A percentile compares a stretch with the other conserved stretches of the same genome.
These are phyloP conservation scores for Drosophila kikkawai DNA, from an alignment of 1,140 invertebrate genomes.

Conservation along the genomic window DNA sequence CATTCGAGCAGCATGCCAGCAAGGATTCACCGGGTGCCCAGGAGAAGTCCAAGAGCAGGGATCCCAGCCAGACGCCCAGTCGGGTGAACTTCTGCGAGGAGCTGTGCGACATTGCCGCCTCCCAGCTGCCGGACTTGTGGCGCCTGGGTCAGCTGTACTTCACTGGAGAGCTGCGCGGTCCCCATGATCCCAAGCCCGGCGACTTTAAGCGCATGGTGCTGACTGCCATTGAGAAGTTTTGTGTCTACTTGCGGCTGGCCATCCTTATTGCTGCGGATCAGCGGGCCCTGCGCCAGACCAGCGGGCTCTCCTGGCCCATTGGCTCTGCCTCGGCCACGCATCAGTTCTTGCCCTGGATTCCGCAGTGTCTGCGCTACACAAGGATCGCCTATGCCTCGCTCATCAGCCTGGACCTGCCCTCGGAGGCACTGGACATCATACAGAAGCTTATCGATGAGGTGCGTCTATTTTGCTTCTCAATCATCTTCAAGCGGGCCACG, in stretches of 20 bases:
- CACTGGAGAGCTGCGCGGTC: slow-evolving; percentile 91
- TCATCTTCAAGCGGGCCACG: slow-evolving; percentile 93
- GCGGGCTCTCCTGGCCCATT: slow-evolving; percentile 84
- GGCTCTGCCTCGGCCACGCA: slow-evolving; percentile 85
- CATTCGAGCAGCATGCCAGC: slow-evolving; percentile 75
- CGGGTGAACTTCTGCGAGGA: slow-evolving; percentile 84
- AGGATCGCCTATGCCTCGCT: slow-evolving; percentile 89
- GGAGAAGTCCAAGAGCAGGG: slow-evolving; percentile 76
- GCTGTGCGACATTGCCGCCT: slow-evolving; percentile 81
- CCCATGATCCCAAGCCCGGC: slow-evolving; percentile 87
- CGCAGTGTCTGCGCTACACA: slow-evolving; percentile 91
- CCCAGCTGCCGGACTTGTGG: slow-evolving; percentile 91
- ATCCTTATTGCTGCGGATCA: slow-evolving; percentile 87
- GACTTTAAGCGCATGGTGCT: slow-evolving; percentile 88
- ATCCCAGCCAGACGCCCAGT: slow-evolving; percentile 69
- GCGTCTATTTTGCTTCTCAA: slow-evolving; percentile 93
- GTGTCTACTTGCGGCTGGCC: slow-evolving; percentile 88
- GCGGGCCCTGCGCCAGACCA: slow-evolving; percentile 74
- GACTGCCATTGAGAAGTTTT: slow-evolving; percentile 88
- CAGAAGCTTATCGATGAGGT: slow-evolving; percentile 95
- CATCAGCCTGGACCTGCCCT: slow-evolving; percentile 91
- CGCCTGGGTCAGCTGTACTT: slow-evolving; percentile 96
- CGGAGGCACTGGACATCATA: slow-evolving; percentile 92
- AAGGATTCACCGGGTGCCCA: slow-evolving; percentile 60
- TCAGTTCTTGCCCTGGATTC: slow-evolving; percentile 90